Conservation (phyloP, 2,888 invertebrate species). For the Mesorhabditis spiculigera region DNA sequence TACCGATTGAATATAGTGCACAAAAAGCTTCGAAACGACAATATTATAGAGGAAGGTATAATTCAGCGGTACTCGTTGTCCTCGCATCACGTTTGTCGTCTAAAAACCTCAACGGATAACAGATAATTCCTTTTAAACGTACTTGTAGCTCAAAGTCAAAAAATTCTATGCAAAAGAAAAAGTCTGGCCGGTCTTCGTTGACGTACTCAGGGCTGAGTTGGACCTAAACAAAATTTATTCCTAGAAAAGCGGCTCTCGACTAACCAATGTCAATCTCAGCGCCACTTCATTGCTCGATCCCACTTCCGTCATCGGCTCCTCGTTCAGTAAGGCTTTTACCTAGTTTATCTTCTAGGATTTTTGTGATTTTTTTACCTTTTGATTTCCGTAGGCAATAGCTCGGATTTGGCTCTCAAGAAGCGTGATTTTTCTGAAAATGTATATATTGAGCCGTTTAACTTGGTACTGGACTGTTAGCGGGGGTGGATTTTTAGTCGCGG, state of each 20-base stretch:
- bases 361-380: constrained; percentile 20
- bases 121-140: background rate
- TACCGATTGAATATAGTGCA: constrained; percentile 64
- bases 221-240: constrained; percentile 5
- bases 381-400: constrained; percentile 41
- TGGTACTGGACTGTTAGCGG: too few species aligned
- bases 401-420: constrained; percentile 47
- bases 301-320: background rate
- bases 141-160: constrained; percentile 64
- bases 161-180: constrained; percentile 65
- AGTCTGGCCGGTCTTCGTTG: constrained; percentile 16
- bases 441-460: too few species aligned
- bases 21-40: constrained; percentile 64
- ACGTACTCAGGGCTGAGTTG: constrained; percentile 18
- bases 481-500: too few species aligned
- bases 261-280: background rate
- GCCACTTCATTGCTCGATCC: background rate
- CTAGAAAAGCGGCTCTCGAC: background rate
- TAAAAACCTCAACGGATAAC: constrained; percentile 16
- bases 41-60: constrained; percentile 64
- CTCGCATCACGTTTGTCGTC: constrained; percentile 5
- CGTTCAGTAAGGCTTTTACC: background rate
- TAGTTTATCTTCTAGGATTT: background rate
- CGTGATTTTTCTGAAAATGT: constrained; percentile 10
- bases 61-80: constrained; percentile 53